Conservation (phyloP, 2,113 vertebrate species). For the Morone chrysops region DNA sequence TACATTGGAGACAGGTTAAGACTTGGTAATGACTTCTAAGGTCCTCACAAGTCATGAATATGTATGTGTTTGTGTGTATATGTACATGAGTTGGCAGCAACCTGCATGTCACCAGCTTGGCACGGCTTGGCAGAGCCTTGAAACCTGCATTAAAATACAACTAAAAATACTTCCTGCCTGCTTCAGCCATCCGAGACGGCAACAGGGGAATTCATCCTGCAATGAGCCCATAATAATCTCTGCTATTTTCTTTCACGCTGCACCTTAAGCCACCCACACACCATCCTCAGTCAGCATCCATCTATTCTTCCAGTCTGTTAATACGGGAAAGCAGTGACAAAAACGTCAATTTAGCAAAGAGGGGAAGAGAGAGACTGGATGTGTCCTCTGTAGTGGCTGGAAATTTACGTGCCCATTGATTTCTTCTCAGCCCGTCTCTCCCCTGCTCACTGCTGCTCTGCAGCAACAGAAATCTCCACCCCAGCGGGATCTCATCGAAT, state of each 20-base stretch:
- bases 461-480: slow-evolving; percentile 23
- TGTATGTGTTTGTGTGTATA: background rate
- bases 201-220: slow-evolving; percentile 16
- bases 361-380: slow-evolving; percentile 11
- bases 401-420: slow-evolving; percentile 62
- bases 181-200: slow-evolving; percentile 28
- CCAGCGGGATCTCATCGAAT: slow-evolving; percentile 10
- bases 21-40: background rate
- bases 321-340: slow-evolving; percentile 30
- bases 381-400: slow-evolving; percentile 22
- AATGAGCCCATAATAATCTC: slow-evolving; percentile 43
- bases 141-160: slow-evolving; percentile 30
- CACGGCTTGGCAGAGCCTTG: background rate
- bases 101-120: background rate
- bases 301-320: slow-evolving; percentile 6
- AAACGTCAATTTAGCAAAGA: slow-evolving; percentile 55
- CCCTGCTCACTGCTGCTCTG: background rate
- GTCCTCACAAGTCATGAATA: background rate
- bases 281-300: slow-evolving; percentile 32
- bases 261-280: slow-evolving; percentile 40
- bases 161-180: slow-evolving; percentile 60
- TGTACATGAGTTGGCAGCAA: background rate
- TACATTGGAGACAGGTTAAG: background rate
- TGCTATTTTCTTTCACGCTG: slow-evolving; percentile 25
- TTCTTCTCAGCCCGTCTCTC: slow-evolving; percentile 38